Evolutionary conservation across 1,140 invertebrate genomes (phyloP), one percentile per base, ranked within the genome.

Genomic region (Zaprionus ornatus): DNA sequence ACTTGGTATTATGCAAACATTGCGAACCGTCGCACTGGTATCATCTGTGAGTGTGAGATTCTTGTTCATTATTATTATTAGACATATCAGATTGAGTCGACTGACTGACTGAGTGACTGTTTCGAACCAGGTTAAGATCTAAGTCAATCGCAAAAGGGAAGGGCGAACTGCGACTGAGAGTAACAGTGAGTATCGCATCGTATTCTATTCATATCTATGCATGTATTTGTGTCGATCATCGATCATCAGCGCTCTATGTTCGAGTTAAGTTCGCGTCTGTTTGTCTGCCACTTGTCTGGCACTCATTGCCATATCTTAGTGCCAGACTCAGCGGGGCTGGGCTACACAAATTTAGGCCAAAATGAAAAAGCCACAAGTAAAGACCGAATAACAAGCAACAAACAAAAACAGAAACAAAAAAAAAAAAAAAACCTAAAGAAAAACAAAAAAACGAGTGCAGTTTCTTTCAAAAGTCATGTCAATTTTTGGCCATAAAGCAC

Each of bases 391-490:
- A 25, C 68, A 57, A 40, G 17, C 54, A 62, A 54, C 45, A 70
- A 50, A 32, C 9, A 48, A 50, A 21, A 54, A 55, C 15, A 64
- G 21, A 65, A 29, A 29, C 17, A 52, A 15, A 40, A n/a, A n/a
- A 35, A 52, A 15, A 40, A n/a, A n/a, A 35, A 21, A 63, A 23
- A 64, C 3, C 27, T 12, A 3, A 27, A 45, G 10, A 15, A 23
- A 61, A 27, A 17, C 13, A 10, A 25, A 15, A 68, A 74, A 80
- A 69, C 65, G 42, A 65, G 64, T 80, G 64, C 63, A 70, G 64
- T 80, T 80, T 79, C 70, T 74, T 80, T 78, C 50, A 74, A 79
- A 69, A 74, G 77, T 79, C 70, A 74, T 74, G 70, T 61, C 67
- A 81, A 81, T 71, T 63, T 73, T 68, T 70, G 55, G 52, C 61